Conservation (phyloP, 2,113 vertebrate species). For the Ovis aries region ARS-UI_Ramb_v3.0 NC_056054.1:48809001-48809500, state of each 20-base stretch:
- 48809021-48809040: not conserved
- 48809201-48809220: too few relatives aligned
- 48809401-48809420: not conserved
- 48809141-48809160: too few relatives aligned
- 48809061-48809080: not conserved
- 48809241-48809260: too few relatives aligned
- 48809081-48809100: too few relatives aligned
- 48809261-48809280: too few relatives aligned
- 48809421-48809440: not conserved
- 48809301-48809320: too few relatives aligned
- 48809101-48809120: too few relatives aligned
- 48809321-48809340: not conserved
- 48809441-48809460: not conserved
- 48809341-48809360: not conserved
- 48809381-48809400: not conserved
- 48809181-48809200: too few relatives aligned
- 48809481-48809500: not conserved
- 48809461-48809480: not conserved
- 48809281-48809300: too few relatives aligned
- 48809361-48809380: not conserved
- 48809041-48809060: not conserved
- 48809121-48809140: too few relatives aligned
- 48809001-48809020: not conserved
- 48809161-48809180: too few relatives aligned
- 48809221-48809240: too few relatives aligned